Evolutionary conservation across 2,888 invertebrate species (phyloP).

Genomic region (Temnothorax rugatulus): DNA sequence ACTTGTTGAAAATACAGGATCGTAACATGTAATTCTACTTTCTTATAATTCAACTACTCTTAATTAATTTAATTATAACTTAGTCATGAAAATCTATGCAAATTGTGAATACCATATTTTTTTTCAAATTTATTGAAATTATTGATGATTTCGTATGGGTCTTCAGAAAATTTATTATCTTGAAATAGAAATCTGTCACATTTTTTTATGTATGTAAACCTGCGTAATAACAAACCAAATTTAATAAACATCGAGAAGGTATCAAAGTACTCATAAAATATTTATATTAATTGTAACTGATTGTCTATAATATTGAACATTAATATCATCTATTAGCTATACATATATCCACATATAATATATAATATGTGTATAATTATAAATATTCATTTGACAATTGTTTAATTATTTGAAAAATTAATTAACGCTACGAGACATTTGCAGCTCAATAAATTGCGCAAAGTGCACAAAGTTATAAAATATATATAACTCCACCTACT

Average conservation of each 20-base stretch:
- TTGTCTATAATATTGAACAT: background rate
- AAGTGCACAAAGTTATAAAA: background rate
- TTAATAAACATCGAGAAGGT: background rate
- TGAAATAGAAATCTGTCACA: background rate
- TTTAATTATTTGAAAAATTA: conserved; percentile 19
- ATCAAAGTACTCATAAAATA: background rate
- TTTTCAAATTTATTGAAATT: conserved; percentile 13
- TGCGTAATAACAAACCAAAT: background rate
- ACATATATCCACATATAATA: background rate
- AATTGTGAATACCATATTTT: background rate
- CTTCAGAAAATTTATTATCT: background rate
- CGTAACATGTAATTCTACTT: background rate
- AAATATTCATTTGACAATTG: conserved; percentile 18
- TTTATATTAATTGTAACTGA: background rate
- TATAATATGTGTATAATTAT: background rate
- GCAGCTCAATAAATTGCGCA: background rate
- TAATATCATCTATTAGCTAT: background rate
- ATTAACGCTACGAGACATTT: conserved; percentile 1
- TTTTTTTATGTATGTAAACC: background rate
- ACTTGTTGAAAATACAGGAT: background rate
- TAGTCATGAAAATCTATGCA: background rate
- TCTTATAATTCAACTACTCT: background rate
- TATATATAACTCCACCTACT: background rate
- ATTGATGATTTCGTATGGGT: background rate
- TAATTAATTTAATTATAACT: background rate